Conservation (phyloP, 2,797 vertebrate species). For the Siniperca scherzeri region DNA sequence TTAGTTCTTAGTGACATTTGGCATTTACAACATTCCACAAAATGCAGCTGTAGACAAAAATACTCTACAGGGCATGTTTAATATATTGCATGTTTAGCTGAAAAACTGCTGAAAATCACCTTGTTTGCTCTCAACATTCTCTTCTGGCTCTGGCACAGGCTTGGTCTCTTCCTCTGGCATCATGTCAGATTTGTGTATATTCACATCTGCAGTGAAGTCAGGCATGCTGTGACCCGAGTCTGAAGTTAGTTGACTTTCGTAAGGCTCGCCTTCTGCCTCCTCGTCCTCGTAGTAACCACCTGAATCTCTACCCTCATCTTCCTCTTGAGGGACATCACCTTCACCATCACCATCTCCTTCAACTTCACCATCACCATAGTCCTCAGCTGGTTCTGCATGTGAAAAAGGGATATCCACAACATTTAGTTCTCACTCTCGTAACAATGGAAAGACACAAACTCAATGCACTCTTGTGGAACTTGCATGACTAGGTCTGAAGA, state of each 20-base stretch:
- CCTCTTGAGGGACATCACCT: constrained; percentile 57
- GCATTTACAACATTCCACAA: not conserved
- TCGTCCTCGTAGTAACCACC: constrained; percentile 79
- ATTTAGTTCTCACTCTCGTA: not conserved
- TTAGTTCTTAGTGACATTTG: not conserved
- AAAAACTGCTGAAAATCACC: constrained; percentile 37
- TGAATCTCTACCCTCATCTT: constrained; percentile 78
- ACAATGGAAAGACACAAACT: not conserved
- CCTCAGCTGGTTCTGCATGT: constrained; percentile 58
- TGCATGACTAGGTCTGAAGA: not conserved
- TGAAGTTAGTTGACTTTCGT: constrained; percentile 58
- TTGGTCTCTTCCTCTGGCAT: constrained; percentile 51
- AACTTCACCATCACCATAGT: not conserved
- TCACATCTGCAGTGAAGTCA: constrained; percentile 72
- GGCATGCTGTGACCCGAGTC: constrained; percentile 56
- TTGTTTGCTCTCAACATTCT: constrained; percentile 21
- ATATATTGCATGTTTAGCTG: not conserved
- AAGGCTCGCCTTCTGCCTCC: constrained; percentile 66
- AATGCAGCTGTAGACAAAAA: not conserved
- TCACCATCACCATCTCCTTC: constrained; percentile 48
- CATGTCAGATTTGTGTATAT: constrained; percentile 37
- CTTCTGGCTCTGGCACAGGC: constrained; percentile 13
- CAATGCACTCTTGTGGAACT: not conserved
- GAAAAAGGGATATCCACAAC: not conserved
- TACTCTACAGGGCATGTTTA: not conserved